Percentiles rank a stretch among this genome's conserved stretches.
phyloP scores from a whole-genome alignment of 2,888 invertebrate species.

The Beris morrisii region DNA sequence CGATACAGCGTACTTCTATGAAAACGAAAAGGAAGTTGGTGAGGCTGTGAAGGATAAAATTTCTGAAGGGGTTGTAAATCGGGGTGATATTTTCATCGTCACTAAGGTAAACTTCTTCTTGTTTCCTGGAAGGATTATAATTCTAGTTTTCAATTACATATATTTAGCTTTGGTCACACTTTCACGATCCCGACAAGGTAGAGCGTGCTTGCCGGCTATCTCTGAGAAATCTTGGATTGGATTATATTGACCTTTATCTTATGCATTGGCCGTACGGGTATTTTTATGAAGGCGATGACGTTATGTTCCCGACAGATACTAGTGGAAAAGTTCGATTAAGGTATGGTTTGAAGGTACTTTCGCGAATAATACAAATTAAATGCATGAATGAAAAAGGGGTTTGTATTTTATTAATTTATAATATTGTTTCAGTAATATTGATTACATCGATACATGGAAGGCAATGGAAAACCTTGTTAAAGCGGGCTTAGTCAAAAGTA shows the following conservation, averaged over 20 bases:
- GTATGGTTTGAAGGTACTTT: conserved; percentile 39
- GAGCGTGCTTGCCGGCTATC: conserved; percentile 64
- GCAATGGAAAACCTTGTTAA: conserved; percentile 77
- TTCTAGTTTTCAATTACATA: neutral
- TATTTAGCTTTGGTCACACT: conserved; percentile 47
- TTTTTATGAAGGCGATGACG: conserved; percentile 50
- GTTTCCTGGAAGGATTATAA: neutral
- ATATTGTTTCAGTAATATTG: conserved; percentile 60
- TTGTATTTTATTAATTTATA: neutral
- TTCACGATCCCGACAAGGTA: conserved; percentile 67
- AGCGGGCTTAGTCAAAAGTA: conserved; percentile 70
- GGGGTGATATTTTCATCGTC: conserved; percentile 69
- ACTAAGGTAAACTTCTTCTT: conserved; percentile 53
- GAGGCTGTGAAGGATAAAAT: conserved; percentile 65
- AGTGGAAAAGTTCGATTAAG: conserved; percentile 40
- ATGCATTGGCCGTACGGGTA: conserved; percentile 83
- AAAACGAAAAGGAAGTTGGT: conserved; percentile 71
- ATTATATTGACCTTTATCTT: conserved; percentile 78
- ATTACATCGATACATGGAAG: conserved; percentile 77
- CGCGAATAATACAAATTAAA: neutral
- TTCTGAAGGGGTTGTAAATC: conserved; percentile 64
- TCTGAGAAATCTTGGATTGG: conserved; percentile 65
- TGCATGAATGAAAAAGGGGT: too few species aligned
- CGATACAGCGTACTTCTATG: conserved; percentile 66
- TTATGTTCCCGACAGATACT: conserved; percentile 41